Evolutionary conservation across 2,888 invertebrate species (phyloP).

Genomic region (Chaetogeoica ovagalla): DNA sequence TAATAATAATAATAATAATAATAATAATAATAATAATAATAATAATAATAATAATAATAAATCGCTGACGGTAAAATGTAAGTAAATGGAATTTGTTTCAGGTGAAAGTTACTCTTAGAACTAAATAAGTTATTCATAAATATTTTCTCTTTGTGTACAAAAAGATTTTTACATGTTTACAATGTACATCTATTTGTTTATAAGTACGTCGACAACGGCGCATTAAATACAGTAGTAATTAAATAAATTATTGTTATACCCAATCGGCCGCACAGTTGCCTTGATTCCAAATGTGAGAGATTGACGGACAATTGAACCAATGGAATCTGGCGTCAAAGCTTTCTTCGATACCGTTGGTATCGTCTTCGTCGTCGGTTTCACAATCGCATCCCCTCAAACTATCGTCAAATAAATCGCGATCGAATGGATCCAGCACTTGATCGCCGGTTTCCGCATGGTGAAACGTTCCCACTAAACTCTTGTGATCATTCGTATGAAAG

Average conservation of each 20-base stretch:
- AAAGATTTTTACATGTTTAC: too few species aligned
- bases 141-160: too few species aligned
- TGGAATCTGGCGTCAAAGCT: conserved; percentile 77
- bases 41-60: too few species aligned
- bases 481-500: conserved; percentile 38
- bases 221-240: background rate
- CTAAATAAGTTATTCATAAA: too few species aligned
- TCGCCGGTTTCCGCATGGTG: background rate
- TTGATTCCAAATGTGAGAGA: conserved; percentile 80
- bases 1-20: too few species aligned
- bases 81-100: too few species aligned
- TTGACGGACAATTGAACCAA: conserved; percentile 83
- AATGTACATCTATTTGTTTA: too few species aligned
- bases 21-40: too few species aligned
- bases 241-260: conserved; percentile 59
- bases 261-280: conserved; percentile 90
- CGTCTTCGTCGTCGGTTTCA: background rate
- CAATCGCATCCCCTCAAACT: background rate
- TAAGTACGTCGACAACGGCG: too few species aligned
- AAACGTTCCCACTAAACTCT: conserved; percentile 24
- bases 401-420: background rate
- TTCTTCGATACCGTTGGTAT: conserved; percentile 65
- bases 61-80: too few species aligned
- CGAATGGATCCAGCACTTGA: background rate
- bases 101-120: too few species aligned